These are phyloP conservation scores for Pogonus chalceus DNA, from an alignment of 1,140 invertebrate genomes.

Conservation along the genomic window DNA sequence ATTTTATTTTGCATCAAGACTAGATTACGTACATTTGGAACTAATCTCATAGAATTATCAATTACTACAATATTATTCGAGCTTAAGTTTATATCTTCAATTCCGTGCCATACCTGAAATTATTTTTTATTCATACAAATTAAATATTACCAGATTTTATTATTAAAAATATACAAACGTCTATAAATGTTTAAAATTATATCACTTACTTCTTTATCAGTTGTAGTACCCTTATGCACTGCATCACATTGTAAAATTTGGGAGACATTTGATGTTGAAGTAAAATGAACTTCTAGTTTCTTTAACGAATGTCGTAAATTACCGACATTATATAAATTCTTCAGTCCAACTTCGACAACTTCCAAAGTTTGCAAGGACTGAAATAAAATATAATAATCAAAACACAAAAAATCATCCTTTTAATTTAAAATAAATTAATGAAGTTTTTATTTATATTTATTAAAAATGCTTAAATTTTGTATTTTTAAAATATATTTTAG, in stretches of 20 bases:
- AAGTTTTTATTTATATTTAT: too few relatives aligned
- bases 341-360: conserved; percentile 23
- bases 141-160: not conserved
- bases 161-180: too few relatives aligned
- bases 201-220: conserved; percentile 38
- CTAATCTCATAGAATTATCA: conserved; percentile 68
- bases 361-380: conserved; percentile 23
- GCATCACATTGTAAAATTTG: conserved; percentile 71
- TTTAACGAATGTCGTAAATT: conserved; percentile 57
- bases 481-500: too few relatives aligned
- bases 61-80: conserved; percentile 68
- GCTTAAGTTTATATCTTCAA: conserved; percentile 63
- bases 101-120: conserved; percentile 51
- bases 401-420: too few relatives aligned
- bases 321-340: conserved; percentile 35
- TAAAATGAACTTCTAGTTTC: conserved; percentile 48
- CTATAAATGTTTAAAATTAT: not conserved
- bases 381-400: conserved; percentile 15
- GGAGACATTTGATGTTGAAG: conserved; percentile 48
- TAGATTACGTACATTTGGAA: conserved; percentile 63
- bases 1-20: conserved; percentile 70
- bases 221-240: conserved; percentile 47
- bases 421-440: too few relatives aligned
- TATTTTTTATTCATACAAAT: not conserved
- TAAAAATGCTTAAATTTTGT: not conserved